A percentile compares a stretch with the other conserved stretches of the same genome.
These are phyloP conservation scores for Carassius carassius DNA, from an alignment of 2,113 vertebrate genomes.

Conservation along the genomic window DNA sequence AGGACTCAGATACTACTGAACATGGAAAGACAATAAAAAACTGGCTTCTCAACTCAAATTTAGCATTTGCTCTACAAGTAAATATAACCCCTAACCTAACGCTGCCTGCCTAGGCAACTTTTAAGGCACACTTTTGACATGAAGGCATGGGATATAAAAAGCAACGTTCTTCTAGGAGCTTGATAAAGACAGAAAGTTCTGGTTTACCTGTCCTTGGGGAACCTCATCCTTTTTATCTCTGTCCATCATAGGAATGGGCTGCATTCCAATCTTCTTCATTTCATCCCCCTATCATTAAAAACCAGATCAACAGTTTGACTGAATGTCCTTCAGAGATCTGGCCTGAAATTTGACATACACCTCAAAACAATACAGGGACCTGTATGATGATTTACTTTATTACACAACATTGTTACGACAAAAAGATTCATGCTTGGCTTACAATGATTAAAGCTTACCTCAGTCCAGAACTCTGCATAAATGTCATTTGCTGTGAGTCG, in stretches of 20 bases:
- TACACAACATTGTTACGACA: neutral
- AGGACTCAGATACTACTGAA: neutral
- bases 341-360: neutral
- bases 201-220: constrained; percentile 92
- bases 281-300: constrained; percentile 85
- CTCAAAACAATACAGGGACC: neutral
- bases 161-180: neutral
- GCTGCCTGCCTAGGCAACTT: neutral
- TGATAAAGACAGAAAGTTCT: neutral
- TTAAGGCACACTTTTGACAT: neutral
- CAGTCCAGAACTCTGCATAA: constrained; percentile 98
- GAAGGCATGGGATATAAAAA: neutral
- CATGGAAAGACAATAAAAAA: neutral
- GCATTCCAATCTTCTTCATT: constrained; percentile 97
- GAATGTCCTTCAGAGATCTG: neutral
- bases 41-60: neutral
- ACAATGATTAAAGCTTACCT: constrained; percentile 78
- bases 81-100: neutral
- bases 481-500: constrained; percentile 93
- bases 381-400: neutral
- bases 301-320: neutral
- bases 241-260: constrained; percentile 99
- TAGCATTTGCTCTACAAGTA: neutral
- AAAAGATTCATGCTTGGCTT: neutral
- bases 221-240: constrained; percentile 94